Conservation (phyloP, 1,140 invertebrate species). For the Drosophila neocordata region DNA sequence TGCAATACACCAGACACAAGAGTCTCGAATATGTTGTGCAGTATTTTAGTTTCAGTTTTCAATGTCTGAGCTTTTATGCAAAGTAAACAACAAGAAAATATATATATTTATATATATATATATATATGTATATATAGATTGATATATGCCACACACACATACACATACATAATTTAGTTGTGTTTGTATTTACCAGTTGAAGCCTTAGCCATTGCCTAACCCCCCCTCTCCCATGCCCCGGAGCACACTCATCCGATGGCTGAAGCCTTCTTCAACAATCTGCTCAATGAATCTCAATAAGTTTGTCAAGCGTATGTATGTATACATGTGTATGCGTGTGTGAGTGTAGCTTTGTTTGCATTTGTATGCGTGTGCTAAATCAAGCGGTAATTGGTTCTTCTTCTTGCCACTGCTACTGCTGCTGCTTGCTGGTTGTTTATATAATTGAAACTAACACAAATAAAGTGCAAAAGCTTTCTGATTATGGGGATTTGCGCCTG, state of each 20-base stretch:
- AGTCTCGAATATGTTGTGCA: slow-evolving; percentile 75
- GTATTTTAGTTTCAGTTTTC: slow-evolving; percentile 81
- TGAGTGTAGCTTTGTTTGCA: slow-evolving; percentile 56
- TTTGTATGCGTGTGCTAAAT: slow-evolving; percentile 73
- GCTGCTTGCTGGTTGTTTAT: slow-evolving; percentile 57
- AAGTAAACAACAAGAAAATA: slow-evolving; percentile 59
- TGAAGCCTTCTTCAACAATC: slow-evolving; percentile 60
- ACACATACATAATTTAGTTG: slow-evolving; percentile 46
- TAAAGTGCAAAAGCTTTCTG: slow-evolving; percentile 80
- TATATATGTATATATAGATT: not conserved
- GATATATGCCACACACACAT: slow-evolving; percentile 9
- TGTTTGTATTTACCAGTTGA: slow-evolving; percentile 72
- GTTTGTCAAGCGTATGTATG: slow-evolving; percentile 52
- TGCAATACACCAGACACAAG: slow-evolving; percentile 58
- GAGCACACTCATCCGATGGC: slow-evolving; percentile 33
- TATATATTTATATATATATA: not conserved
- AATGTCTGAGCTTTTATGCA: slow-evolving; percentile 78
- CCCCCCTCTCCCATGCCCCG: not conserved
- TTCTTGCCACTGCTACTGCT: slow-evolving; percentile 19
- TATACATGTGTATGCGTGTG: slow-evolving; percentile 16
- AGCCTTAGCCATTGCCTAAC: slow-evolving; percentile 67
- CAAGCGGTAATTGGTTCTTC: slow-evolving; percentile 78
- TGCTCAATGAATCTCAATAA: slow-evolving; percentile 79
- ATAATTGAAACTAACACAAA: slow-evolving; percentile 81
- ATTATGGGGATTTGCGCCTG: slow-evolving; percentile 76